phyloP scores from a whole-genome alignment of 2,113 vertebrate species.

The Pipa parva region DNA sequence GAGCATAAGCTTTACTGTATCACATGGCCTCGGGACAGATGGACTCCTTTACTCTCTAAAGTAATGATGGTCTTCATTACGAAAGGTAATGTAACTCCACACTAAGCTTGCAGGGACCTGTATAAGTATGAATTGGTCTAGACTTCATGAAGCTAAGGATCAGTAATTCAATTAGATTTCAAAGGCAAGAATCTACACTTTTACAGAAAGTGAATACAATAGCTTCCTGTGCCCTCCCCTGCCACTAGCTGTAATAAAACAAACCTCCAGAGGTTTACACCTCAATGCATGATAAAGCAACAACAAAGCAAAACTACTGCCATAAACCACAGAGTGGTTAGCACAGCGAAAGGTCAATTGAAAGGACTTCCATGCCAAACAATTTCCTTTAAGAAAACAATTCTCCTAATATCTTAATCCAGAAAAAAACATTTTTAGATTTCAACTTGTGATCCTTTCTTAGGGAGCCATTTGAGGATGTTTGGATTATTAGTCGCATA shows the following conservation, averaged over 20 bases:
- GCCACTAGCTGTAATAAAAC: constrained; percentile 51
- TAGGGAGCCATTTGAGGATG: too few species aligned
- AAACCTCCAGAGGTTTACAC: constrained; percentile 54
- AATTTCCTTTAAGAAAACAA: too few species aligned
- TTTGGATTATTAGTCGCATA: too few species aligned
- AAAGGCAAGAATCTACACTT: constrained; percentile 58
- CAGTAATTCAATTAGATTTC: constrained; percentile 65
- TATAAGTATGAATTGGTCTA: constrained; percentile 53
- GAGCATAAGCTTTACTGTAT: constrained; percentile 1
- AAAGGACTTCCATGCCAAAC: too few species aligned
- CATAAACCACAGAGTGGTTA: constrained; percentile 48
- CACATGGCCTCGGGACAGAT: constrained; percentile 25
- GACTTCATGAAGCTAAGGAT: constrained; percentile 58
- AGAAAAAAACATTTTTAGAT: background rate
- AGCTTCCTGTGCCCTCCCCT: constrained; percentile 56
- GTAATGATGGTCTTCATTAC: constrained; percentile 38
- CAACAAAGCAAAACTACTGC: constrained; percentile 51
- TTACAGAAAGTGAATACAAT: constrained; percentile 53
- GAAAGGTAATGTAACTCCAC: constrained; percentile 35
- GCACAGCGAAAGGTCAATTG: constrained; percentile 46
- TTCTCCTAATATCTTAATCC: background rate
- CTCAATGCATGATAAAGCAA: constrained; percentile 55
- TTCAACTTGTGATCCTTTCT: background rate
- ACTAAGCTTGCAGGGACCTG: constrained; percentile 43
- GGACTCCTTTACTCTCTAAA: constrained; percentile 11